These are phyloP conservation scores for Orchestes rusci DNA, from an alignment of 2,888 invertebrate species.

Conservation along the genomic window DNA sequence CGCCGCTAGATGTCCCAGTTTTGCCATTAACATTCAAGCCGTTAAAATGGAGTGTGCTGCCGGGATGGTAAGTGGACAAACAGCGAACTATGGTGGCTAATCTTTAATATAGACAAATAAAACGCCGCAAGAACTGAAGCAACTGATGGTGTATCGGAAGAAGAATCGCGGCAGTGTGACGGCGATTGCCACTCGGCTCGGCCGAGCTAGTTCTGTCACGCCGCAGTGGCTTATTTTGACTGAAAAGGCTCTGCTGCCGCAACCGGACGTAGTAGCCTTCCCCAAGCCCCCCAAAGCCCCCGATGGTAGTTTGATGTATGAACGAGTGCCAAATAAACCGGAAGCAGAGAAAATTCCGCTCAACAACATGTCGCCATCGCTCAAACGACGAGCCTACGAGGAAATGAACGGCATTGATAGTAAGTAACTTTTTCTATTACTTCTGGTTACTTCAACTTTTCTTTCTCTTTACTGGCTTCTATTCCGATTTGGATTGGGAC, in stretches of 20 bases:
- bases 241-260: conserved; percentile 64
- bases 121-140: conserved; percentile 50
- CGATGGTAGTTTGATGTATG: conserved; percentile 82
- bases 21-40: conserved; percentile 67
- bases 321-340: conserved; percentile 74
- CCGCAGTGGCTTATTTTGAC: conserved; percentile 68
- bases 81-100: conserved; percentile 33
- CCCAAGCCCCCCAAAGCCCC: conserved; percentile 88
- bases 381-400: conserved; percentile 83
- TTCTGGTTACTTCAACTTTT: not conserved
- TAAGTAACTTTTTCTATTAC: conserved; percentile 46
- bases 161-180: conserved; percentile 61
- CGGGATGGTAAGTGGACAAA: conserved; percentile 43
- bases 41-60: conserved; percentile 75
- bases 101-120: conserved; percentile 35
- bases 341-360: conserved; percentile 61
- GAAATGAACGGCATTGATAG: conserved; percentile 85
- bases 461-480: conserved; percentile 49
- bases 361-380: conserved; percentile 50
- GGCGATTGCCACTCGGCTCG: conserved; percentile 62
- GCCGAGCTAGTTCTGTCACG: conserved; percentile 49
- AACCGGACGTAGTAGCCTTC: conserved; percentile 74
- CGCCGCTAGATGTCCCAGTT: conserved; percentile 81
- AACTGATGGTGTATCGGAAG: conserved; percentile 49
- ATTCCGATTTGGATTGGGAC: conserved; percentile 58